Evolutionary conservation across 2,113 vertebrate genomes (phyloP).

Genomic region (Myotis lucifugus): DNA sequence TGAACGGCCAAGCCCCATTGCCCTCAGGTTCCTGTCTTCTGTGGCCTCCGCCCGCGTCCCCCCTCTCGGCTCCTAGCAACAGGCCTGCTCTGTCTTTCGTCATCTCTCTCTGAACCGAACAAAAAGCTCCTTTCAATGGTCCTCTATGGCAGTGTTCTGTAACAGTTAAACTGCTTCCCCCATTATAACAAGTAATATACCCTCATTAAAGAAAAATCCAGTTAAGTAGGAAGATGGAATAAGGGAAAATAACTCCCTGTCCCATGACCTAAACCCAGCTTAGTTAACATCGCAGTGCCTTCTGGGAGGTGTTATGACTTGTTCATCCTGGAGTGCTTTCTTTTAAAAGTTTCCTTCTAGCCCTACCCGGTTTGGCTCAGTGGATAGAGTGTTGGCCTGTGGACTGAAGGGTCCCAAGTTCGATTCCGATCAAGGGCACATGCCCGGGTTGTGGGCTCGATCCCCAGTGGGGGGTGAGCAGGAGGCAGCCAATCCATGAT

Average conservation of each 20-base stretch:
- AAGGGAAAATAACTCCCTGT: background rate
- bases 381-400: no score
- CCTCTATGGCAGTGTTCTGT: background rate
- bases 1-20: background rate
- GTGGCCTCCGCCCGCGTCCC: background rate
- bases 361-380: no score
- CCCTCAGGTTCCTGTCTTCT: rapidly evolving
- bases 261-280: background rate
- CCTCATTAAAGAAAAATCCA: background rate
- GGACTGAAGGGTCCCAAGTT: no score
- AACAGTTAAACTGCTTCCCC: background rate
- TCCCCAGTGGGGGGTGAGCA: no score
- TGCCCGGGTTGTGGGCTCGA: no score
- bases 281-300: background rate
- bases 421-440: no score
- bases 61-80: background rate
- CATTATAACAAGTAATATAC: background rate
- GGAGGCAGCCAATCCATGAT: no score
- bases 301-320: background rate
- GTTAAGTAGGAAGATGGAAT: background rate
- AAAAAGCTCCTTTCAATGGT: background rate
- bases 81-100: background rate
- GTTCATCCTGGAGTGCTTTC: background rate
- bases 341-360: no score
- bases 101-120: background rate